Evolutionary conservation across 2,888 invertebrate genomes (phyloP).

Genomic region (Cheilosia scutellata): DNA sequence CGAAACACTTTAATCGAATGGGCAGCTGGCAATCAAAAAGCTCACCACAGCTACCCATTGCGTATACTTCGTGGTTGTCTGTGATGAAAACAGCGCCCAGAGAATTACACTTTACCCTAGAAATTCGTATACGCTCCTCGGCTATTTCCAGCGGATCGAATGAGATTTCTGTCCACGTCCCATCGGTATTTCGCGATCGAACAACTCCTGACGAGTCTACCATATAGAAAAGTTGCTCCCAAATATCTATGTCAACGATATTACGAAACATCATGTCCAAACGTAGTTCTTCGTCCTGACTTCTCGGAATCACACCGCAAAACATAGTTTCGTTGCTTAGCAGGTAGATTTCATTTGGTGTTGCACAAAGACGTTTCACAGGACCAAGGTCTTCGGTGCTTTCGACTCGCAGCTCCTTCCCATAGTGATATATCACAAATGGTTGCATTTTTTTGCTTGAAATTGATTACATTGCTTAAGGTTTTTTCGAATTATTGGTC

Average conservation of each 20-base stretch:
- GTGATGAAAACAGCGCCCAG: slow-evolving; percentile 82
- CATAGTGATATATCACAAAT: slow-evolving; percentile 56
- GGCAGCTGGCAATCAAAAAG: slow-evolving; percentile 82
- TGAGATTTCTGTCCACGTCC: slow-evolving; percentile 80
- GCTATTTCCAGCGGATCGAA: slow-evolving; percentile 82
- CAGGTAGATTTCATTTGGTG: slow-evolving; percentile 35
- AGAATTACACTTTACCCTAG: slow-evolving; percentile 81
- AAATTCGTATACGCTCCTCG: slow-evolving; percentile 80
- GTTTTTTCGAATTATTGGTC: neutral
- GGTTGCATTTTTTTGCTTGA: slow-evolving; percentile 53
- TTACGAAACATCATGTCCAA: slow-evolving; percentile 55
- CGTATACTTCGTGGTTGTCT: slow-evolving; percentile 80
- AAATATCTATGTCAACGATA: slow-evolving; percentile 63
- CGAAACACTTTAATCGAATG: slow-evolving; percentile 80
- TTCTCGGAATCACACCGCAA: slow-evolving; percentile 25
- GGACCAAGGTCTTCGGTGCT: slow-evolving; percentile 36
- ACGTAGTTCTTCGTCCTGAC: slow-evolving; percentile 18
- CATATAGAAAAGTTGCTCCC: slow-evolving; percentile 55
- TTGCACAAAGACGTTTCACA: slow-evolving; percentile 55
- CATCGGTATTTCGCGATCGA: slow-evolving; percentile 43
- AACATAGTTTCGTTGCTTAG: slow-evolving; percentile 54
- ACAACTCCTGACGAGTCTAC: slow-evolving; percentile 52
- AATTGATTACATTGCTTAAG: slow-evolving; percentile 30
- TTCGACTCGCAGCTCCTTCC: slow-evolving; percentile 37
- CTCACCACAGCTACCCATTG: slow-evolving; percentile 82